Conservation (phyloP, 1,140 invertebrate genomes). For the Lordiphosa mommai region DNA sequence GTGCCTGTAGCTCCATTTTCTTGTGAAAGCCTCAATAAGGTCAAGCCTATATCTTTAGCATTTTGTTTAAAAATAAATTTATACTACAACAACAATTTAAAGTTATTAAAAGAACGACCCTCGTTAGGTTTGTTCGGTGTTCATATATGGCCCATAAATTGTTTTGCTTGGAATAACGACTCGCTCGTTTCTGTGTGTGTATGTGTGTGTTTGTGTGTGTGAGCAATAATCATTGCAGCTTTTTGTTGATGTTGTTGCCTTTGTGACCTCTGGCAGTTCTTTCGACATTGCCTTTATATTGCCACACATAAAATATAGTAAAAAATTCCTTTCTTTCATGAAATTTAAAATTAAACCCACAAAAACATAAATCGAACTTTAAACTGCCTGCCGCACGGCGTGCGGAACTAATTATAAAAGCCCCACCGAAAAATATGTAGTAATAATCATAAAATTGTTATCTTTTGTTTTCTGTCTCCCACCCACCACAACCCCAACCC, state of each 20-base stretch:
- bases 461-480: conserved; percentile 19
- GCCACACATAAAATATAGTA: conserved; percentile 35
- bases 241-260: conserved; percentile 54
- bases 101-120: conserved; percentile 12
- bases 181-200: conserved; percentile 17
- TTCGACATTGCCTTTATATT: conserved; percentile 43
- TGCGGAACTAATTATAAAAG: conserved; percentile 49
- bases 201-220: conserved; percentile 55
- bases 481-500: conserved; percentile 25
- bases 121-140: conserved; percentile 1
- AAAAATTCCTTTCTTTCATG: conserved; percentile 63
- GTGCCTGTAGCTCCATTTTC: too few species aligned
- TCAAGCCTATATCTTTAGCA: too few species aligned
- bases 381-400: conserved; percentile 15
- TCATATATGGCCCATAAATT: conserved; percentile 68
- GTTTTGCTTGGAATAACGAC: conserved; percentile 41
- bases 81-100: too few species aligned
- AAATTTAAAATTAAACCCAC: conserved; percentile 71
- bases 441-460: conserved; percentile 26
- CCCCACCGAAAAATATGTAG: conserved; percentile 6
- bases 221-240: conserved; percentile 73
- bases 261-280: conserved; percentile 19
- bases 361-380: conserved; percentile 61
- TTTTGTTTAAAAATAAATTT: too few species aligned
- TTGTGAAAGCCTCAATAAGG: too few species aligned